phyloP scores from a whole-genome alignment of 2,113 vertebrate genomes.

The Pelecanus crispus region DNA sequence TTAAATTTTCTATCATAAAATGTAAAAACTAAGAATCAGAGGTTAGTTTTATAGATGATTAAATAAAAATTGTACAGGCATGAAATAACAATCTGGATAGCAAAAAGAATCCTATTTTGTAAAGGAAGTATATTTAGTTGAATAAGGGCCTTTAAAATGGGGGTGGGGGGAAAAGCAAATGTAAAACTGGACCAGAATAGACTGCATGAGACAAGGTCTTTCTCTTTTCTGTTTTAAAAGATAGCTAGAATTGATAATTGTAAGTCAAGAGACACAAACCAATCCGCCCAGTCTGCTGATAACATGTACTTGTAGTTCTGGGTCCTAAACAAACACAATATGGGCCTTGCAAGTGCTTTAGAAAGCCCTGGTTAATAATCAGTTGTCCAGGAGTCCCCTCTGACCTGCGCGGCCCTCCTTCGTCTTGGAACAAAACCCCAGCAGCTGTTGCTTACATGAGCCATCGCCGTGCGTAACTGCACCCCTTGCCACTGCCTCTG shows the following conservation, averaged over 20 bases:
- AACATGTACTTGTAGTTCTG: slow-evolving; percentile 18
- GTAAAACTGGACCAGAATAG: background rate
- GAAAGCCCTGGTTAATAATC: slow-evolving; percentile 36
- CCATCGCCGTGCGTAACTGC: background rate
- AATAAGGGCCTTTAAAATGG: background rate
- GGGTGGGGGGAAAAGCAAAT: background rate
- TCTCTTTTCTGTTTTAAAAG: background rate
- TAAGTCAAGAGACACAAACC: background rate
- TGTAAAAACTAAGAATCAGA: background rate
- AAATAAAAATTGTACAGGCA: background rate
- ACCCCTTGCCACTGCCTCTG: background rate
- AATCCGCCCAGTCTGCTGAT: background rate
- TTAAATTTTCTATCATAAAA: background rate
- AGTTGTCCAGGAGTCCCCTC: slow-evolving; percentile 36
- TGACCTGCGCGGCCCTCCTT: background rate
- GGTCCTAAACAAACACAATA: slow-evolving; percentile 45
- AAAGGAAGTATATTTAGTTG: background rate
- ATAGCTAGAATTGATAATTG: background rate
- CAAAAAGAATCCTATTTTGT: background rate
- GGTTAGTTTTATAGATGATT: background rate
- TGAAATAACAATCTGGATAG: background rate
- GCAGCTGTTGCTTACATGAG: background rate
- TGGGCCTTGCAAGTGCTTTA: slow-evolving; percentile 20
- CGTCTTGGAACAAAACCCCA: background rate
- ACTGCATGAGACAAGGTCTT: background rate